Evolutionary conservation across 2,797 vertebrate genomes (phyloP).

Genomic region (Protonibea diacanthus): DNA sequence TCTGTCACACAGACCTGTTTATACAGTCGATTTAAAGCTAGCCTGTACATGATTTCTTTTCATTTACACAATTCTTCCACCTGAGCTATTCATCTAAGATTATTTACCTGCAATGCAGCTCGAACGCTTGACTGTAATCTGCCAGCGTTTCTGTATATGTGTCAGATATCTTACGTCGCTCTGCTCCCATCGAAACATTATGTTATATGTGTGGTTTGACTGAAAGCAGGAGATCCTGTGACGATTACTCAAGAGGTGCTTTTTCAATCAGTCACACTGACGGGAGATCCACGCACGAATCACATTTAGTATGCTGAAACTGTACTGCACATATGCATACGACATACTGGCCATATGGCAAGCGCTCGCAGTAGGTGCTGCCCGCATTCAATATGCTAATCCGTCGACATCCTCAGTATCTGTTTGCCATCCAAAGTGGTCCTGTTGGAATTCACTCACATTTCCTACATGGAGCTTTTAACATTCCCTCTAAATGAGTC

Average conservation of each 20-base stretch:
- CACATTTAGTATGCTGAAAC: conserved; percentile 48
- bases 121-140: not conserved
- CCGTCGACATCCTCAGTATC: conserved; percentile 9
- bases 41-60: conserved; percentile 32
- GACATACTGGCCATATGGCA: conserved; percentile 48
- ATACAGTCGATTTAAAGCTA: conserved; percentile 8
- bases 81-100: conserved; percentile 32
- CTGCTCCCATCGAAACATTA: not conserved
- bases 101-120: conserved; percentile 18
- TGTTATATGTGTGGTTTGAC: not conserved
- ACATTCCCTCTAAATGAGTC: not conserved
- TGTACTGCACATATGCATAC: conserved; percentile 35
- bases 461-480: conserved; percentile 7
- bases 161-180: too few relatives aligned
- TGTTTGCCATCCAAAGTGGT: conserved; percentile 16
- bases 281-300: not conserved
- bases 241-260: conserved; percentile 1
- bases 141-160: not conserved
- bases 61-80: conserved; percentile 15
- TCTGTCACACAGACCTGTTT: conserved; percentile 17
- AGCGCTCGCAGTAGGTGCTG: conserved; percentile 4
- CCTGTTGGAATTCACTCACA: conserved; percentile 13
- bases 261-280: conserved; percentile 14
- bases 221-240: not conserved
- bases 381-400: conserved; percentile 52